Evolutionary conservation across 2,113 vertebrate genomes (phyloP), one percentile per base, ranked within the genome.

Genomic region (Catharus minimus): DNA sequence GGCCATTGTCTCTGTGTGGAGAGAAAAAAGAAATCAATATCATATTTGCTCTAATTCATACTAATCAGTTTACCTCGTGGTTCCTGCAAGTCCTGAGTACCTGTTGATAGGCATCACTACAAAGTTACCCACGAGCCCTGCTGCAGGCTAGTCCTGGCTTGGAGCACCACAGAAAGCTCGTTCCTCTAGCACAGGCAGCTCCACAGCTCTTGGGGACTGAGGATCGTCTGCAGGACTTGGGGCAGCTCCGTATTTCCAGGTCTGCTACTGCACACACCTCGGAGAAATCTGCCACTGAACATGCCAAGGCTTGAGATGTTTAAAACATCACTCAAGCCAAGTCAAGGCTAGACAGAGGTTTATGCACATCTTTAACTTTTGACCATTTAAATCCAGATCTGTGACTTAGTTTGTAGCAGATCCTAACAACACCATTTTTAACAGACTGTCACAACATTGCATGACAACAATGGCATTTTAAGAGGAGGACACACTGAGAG

Each of bases 1-100:
- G 98, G 98, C 99, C 99, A 99, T 97, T 98, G 98, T 96, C 97
- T 99, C 99, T 99, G 98, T 97, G 95, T 96, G 96, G 97, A 97
- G 86, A 98, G 96, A 97, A 97, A 97, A 96, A 97, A 94, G 97
- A 96, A 97, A 97, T 97, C 97, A 98, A 76, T 97, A 97, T 97
- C 97, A 97, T 92, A 97, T 96, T 96, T 95, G 96, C 38, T 96
- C 93, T 94, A 96, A 72, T 89, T 96, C 92, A 96, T 80, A 92
- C 49, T 91, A 85, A 69, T 46, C 88, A 92, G 78, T 95, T 94
- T 95, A 95, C 81, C 96, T 93, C 47, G 79, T 95, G 94, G 94
- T 50, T 96, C 92, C 96, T 96, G 78, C 80, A 90, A 95, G 88
- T 94, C 94, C 88, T 92, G 93, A 91, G 91, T 64, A 95, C 82